Conservation (phyloP, 2,797 vertebrate genomes). For the Mormyrops attenuatus region DNA sequence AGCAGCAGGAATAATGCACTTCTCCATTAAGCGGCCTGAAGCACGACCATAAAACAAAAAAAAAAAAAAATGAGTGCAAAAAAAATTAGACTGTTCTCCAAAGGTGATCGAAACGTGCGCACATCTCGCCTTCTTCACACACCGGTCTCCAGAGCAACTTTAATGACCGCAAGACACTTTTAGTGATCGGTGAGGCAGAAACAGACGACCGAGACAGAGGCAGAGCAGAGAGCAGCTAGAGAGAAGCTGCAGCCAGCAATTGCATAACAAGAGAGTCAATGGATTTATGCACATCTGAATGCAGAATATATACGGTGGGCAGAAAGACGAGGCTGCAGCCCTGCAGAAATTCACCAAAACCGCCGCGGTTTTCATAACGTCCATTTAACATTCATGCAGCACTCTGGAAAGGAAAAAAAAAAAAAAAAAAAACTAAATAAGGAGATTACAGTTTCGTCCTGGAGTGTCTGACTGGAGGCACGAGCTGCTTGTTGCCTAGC, state of each 20-base stretch:
- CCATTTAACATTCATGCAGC: not conserved
- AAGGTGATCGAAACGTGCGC: not conserved
- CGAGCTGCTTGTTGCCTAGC: constrained; percentile 68
- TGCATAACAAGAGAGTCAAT: not conserved
- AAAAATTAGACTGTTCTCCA: not conserved
- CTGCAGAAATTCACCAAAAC: not conserved
- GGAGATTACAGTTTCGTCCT: constrained; percentile 26
- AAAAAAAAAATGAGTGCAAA: not conserved
- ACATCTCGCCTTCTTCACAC: not conserved
- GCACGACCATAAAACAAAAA: not conserved
- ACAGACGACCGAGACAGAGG: not conserved
- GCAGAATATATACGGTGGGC: not conserved
- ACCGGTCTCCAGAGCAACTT: not conserved
- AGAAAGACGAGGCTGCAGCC: not conserved
- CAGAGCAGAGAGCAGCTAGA: not conserved
- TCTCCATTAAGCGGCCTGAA: not conserved
- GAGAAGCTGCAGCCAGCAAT: not conserved
- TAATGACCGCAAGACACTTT: not conserved
- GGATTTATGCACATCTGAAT: not conserved
- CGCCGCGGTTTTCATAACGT: not conserved
- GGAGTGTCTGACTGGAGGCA: constrained; percentile 57
- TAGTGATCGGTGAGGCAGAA: not conserved
- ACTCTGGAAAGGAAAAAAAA: not conserved
- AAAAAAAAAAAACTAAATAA: constrained; percentile 4
- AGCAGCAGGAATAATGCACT: not conserved